Evolutionary conservation across 2,888 invertebrate genomes (phyloP).

Genomic region (Vesta saturnalis): DNA sequence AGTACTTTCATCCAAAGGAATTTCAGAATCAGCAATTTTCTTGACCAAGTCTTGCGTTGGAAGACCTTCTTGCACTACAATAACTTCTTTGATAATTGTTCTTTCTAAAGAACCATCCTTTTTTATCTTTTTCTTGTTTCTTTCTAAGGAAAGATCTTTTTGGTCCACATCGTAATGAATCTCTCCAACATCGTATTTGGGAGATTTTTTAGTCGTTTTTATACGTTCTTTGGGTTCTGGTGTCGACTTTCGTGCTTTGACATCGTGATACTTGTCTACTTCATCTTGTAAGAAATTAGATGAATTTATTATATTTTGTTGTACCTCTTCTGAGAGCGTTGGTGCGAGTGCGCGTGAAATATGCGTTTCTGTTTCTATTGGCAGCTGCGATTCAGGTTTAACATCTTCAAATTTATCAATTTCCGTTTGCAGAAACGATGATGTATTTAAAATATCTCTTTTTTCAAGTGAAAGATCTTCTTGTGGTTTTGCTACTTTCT

Average conservation of each 20-base stretch:
- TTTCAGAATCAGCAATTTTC: neutral
- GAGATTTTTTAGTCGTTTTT: neutral
- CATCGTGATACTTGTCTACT: slow-evolving; percentile 19
- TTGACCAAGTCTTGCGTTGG: neutral
- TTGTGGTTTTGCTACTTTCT: neutral
- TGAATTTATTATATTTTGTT: slow-evolving; percentile 18
- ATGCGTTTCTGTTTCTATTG: neutral
- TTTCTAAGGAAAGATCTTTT: too few species aligned
- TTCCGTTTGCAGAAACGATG: slow-evolving; percentile 44
- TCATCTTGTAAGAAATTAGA: slow-evolving; percentile 26
- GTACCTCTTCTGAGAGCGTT: slow-evolving; percentile 16
- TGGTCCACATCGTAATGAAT: neutral
- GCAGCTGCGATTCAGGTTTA: neutral
- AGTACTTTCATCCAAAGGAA: neutral
- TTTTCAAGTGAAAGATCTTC: neutral
- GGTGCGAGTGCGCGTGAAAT: neutral
- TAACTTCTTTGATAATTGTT: slow-evolving; percentile 9
- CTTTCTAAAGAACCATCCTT: slow-evolving; percentile 1
- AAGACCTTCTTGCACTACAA: neutral
- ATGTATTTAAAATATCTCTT: slow-evolving; percentile 41
- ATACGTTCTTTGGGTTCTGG: too few species aligned
- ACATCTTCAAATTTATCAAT: slow-evolving; percentile 18
- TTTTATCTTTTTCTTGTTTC: neutral
- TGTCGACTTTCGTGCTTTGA: too few species aligned
- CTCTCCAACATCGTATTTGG: slow-evolving; percentile 12